phyloP scores from a whole-genome alignment of 2,797 vertebrate species.

The Rhinogobio ventralis region DNA sequence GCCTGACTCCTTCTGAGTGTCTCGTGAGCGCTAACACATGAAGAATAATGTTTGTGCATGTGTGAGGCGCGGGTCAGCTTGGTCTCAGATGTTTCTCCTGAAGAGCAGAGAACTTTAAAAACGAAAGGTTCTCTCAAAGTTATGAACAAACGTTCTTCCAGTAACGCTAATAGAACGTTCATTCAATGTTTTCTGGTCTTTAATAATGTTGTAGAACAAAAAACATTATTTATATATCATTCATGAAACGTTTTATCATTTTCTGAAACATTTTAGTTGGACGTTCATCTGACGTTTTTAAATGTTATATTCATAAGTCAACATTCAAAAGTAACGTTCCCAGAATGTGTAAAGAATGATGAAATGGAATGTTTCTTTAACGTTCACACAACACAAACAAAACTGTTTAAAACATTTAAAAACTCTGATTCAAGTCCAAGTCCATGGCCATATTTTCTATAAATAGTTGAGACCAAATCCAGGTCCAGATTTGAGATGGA shows the following conservation, averaged over 20 bases:
- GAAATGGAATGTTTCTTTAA: neutral
- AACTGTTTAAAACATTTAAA: neutral
- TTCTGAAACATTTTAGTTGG: too few relatives aligned
- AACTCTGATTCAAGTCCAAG: neutral
- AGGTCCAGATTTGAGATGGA: neutral
- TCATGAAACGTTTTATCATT: too few relatives aligned
- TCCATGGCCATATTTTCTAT: neutral
- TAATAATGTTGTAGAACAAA: too few relatives aligned
- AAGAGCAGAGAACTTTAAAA: neutral
- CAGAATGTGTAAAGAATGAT: too few relatives aligned
- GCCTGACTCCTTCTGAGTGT: slow-evolving; percentile 78
- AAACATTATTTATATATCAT: too few relatives aligned
- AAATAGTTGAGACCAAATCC: neutral
- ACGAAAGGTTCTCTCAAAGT: too few relatives aligned
- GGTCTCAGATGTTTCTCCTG: neutral
- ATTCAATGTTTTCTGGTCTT: too few relatives aligned
- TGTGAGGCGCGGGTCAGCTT: slow-evolving; percentile 15
- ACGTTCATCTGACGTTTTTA: too few relatives aligned
- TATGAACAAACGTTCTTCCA: too few relatives aligned
- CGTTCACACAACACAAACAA: neutral
- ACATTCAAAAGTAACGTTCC: too few relatives aligned
- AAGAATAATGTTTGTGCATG: slow-evolving; percentile 69
- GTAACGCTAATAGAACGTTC: too few relatives aligned
- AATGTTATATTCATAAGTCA: too few relatives aligned
- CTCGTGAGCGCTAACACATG: slow-evolving; percentile 65